These are phyloP conservation scores for Sesia apiformis DNA, from an alignment of 2,888 invertebrate species.

Conservation along the genomic window DNA sequence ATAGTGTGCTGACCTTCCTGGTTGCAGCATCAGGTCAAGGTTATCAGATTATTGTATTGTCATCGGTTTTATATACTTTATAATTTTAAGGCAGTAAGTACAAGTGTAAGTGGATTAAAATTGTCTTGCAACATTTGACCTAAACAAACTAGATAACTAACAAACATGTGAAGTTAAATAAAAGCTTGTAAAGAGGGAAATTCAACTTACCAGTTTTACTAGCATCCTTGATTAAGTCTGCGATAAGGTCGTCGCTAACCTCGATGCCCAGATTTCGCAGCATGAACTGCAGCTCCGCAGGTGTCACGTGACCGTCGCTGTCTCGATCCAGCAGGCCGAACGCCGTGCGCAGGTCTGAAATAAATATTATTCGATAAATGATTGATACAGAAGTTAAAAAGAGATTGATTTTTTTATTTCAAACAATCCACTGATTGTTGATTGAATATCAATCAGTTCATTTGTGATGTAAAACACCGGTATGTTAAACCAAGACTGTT, in stretches of 20 bases:
- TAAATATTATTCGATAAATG: constrained; percentile 3
- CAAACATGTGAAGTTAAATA: no score
- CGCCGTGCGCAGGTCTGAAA: constrained; percentile 83
- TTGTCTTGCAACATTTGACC: no score
- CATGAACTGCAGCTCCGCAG: constrained; percentile 85
- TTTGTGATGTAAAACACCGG: background rate
- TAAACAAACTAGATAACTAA: no score
- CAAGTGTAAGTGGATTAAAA: no score
- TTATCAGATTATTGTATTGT: no score
- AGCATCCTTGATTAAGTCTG: constrained; percentile 82
- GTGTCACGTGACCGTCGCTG: constrained; percentile 84
- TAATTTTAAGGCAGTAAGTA: no score
- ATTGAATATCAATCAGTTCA: background rate
- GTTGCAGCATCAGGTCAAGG: no score
- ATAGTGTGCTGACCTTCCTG: no score
- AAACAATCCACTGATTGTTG: background rate
- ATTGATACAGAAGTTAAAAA: background rate
- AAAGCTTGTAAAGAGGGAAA: no score
- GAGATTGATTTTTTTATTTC: background rate
- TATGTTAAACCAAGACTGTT: no score
- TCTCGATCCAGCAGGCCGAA: constrained; percentile 85
- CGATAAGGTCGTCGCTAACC: constrained; percentile 82
- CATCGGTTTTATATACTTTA: no score
- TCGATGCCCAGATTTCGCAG: constrained; percentile 84
- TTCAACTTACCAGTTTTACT: constrained; percentile 78